A percentile compares a stretch with the other conserved stretches of the same genome.
Evolutionary conservation across 2,797 vertebrate species (phyloP).

Genomic region (Gymnoscopelus braueri): DNA sequence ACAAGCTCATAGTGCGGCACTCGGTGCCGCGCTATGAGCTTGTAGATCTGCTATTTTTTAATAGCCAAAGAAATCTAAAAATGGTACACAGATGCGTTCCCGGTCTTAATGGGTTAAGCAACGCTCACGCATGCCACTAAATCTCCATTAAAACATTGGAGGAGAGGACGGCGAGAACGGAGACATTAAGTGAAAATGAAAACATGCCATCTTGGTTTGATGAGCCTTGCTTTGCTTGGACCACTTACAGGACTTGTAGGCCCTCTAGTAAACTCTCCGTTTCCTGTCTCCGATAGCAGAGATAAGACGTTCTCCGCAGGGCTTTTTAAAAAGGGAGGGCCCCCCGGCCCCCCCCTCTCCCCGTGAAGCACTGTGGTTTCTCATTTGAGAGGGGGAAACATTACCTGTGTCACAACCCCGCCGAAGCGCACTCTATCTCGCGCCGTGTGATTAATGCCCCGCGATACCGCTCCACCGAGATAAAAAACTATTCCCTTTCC

Average conservation of each 20-base stretch:
- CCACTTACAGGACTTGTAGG: slow-evolving; percentile 27
- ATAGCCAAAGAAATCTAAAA: no score
- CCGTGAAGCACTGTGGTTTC: slow-evolving; percentile 45
- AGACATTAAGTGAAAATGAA: slow-evolving; percentile 1
- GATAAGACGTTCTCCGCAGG: slow-evolving; percentile 47
- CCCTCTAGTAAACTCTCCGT: slow-evolving; percentile 43
- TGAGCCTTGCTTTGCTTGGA: slow-evolving; percentile 8
- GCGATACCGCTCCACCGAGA: slow-evolving; percentile 28
- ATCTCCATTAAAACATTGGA: background rate
- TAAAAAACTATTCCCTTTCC: slow-evolving; percentile 48
- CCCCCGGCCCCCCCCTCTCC: slow-evolving; percentile 27
- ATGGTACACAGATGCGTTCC: no score
- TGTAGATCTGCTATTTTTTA: no score
- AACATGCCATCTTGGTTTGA: slow-evolving; percentile 9
- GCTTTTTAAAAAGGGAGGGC: slow-evolving; percentile 26
- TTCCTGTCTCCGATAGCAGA: slow-evolving; percentile 45
- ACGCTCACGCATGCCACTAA: background rate
- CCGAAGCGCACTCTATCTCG: slow-evolving; percentile 12
- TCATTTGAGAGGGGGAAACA: slow-evolving; percentile 41
- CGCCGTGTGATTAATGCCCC: slow-evolving; percentile 36
- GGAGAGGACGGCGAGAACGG: background rate
- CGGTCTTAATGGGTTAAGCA: no score
- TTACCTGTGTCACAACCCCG: slow-evolving; percentile 58
- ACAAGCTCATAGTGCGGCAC: no score
- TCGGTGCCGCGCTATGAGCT: no score